phyloP scores from a whole-genome alignment of 1,140 invertebrate species.

The Chlorops oryzae region DNA sequence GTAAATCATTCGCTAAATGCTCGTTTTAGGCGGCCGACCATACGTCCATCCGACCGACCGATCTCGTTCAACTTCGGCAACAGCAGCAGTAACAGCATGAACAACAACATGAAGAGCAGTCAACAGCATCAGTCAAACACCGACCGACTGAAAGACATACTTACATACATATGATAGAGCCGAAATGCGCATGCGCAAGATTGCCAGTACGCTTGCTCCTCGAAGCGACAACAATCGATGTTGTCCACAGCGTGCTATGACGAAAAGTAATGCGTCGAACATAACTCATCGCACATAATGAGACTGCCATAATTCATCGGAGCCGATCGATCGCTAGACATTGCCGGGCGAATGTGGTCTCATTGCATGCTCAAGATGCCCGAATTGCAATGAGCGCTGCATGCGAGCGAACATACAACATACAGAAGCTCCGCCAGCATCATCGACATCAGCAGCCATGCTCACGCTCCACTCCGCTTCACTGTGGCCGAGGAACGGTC shows the following conservation, averaged over 20 bases:
- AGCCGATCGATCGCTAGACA: no score
- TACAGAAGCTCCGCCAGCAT: constrained; percentile 6
- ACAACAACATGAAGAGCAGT: background rate
- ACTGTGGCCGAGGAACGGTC: constrained; percentile 15
- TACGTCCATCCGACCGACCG: background rate
- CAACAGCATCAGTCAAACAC: background rate
- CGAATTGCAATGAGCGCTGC: constrained; percentile 25
- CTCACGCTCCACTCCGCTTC: background rate
- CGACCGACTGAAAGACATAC: background rate
- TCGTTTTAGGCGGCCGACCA: constrained; percentile 45
- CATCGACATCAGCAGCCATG: background rate
- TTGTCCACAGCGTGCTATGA: constrained; percentile 8
- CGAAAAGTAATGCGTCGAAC: constrained; percentile 46
- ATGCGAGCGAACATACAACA: constrained; percentile 27
- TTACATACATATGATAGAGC: background rate
- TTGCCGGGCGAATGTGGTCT: no score
- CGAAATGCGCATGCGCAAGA: background rate
- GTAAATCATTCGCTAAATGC: constrained; percentile 48
- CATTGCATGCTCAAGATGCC: constrained; percentile 43
- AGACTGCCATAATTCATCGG: constrained; percentile 48
- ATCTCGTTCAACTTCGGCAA: background rate
- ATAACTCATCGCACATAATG: constrained; percentile 49
- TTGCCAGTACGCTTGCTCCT: background rate
- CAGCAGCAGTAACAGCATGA: background rate
- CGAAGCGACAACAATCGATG: background rate